Base-by-base conservation (phyloP, 2,113 vertebrate genomes). In the Acrocephalus arundinaceus region DNA sequence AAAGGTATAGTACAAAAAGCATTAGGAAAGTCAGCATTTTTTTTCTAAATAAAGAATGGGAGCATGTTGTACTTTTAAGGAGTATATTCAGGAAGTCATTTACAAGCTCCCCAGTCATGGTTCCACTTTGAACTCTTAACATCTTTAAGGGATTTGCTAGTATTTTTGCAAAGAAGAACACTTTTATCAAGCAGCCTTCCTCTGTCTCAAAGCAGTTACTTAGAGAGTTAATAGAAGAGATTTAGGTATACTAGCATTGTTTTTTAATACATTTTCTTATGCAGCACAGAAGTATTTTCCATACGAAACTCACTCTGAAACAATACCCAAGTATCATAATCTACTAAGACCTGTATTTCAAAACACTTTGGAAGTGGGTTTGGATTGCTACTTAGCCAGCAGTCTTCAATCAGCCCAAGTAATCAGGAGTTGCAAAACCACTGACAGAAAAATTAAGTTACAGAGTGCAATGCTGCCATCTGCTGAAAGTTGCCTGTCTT, bases 391-490 rank as follows among this genome's bases (percentile, higher is more conserved):
- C 21, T 86, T 67, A 57, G 79, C 72, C 68, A 48, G 23, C 80
- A 67, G 75, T 8, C 37, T 92, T 43, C 61, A 65, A 45, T 22
- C 43, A 95, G 49, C 39, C 58, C n/a, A 22, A 90, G 11, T 1
- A 68, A 28, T 7, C 15, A 15, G 31, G 18, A 58, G 25, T 21
- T 68, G 78, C 70, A 83, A 85, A 96, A 83, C 12, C 24, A 35
- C 37, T 0, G 11, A 41, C 3, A 20, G 61, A 89, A 68, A 94
- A 82, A 43, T 3, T 23, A 70, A 45, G 43, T 88, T 97, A 39
- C 78, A 89, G 91, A 95, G 91, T 93, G 84, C 96, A 96, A 97
- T 82, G 72, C 92, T 97, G 97, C 96, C 97, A 97, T 94, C 97
- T 97, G 75, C 87, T 90, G 96, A 54, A 72, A 30, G 9, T 2